A percentile compares a stretch with the other conserved stretches of the same genome.
phyloP scores from a whole-genome alignment of 2,888 invertebrate species.

The Bruchidius siliquastri region DNA sequence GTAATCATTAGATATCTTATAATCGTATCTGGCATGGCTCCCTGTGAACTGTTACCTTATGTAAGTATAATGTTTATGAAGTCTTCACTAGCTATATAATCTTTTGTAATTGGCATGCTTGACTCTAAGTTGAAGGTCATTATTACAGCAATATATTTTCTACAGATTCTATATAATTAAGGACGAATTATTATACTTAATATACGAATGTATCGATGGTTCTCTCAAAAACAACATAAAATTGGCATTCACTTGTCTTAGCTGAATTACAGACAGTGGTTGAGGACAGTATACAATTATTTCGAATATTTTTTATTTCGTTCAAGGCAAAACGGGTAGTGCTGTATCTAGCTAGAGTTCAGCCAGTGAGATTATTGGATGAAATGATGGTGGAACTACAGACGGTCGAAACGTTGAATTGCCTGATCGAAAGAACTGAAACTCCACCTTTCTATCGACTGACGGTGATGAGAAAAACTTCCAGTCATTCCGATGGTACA shows the following conservation, averaged over 20 bases:
- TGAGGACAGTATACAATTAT: too few relatives aligned
- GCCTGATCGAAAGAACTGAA: slow-evolving; percentile 93
- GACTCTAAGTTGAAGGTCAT: neutral
- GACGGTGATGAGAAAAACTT: slow-evolving; percentile 86
- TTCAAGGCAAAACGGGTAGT: slow-evolving; percentile 90
- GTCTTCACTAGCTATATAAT: neutral
- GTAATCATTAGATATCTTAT: slow-evolving; percentile 94
- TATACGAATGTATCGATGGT: too few relatives aligned
- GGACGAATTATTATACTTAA: too few relatives aligned
- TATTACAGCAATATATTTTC: too few relatives aligned
- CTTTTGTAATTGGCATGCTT: neutral
- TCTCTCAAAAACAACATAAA: too few relatives aligned
- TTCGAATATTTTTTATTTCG: slow-evolving; percentile 2
- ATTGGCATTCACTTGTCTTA: too few relatives aligned
- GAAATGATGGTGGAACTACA: slow-evolving; percentile 97
- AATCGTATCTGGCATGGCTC: slow-evolving; percentile 96
- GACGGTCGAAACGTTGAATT: slow-evolving; percentile 94
- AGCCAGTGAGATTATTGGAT: slow-evolving; percentile 88
- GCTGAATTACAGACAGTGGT: too few relatives aligned
- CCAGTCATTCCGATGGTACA: slow-evolving; percentile 70
- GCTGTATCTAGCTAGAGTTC: slow-evolving; percentile 84
- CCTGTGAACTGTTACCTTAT: slow-evolving; percentile 84
- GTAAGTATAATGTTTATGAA: slow-evolving; percentile 55
- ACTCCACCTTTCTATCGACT: slow-evolving; percentile 97
- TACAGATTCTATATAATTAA: too few relatives aligned